Conservation (phyloP, 2,888 invertebrate genomes). For the Melieria omissa region DNA sequence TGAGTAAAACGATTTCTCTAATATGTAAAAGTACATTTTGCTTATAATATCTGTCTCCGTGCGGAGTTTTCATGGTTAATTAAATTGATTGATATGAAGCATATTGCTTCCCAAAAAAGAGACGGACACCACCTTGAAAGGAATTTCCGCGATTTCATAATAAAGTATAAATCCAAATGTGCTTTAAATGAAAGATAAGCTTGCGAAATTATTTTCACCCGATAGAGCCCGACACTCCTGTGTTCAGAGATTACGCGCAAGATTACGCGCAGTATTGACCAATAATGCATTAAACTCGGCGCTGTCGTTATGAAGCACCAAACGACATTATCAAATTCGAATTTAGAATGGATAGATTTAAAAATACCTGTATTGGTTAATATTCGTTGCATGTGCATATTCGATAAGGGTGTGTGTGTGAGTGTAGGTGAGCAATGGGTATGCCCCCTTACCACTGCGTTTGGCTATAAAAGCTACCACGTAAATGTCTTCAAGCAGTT, state of each 20-base stretch:
- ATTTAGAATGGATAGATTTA: background rate
- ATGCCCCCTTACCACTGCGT: conserved; percentile 7
- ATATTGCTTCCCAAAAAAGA: too few relatives aligned
- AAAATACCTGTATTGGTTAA: background rate
- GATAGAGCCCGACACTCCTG: background rate
- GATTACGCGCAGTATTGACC: background rate
- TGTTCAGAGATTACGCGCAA: conserved; percentile 1
- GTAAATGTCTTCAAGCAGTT: conserved; percentile 42
- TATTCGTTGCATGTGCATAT: background rate
- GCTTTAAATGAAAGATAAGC: background rate
- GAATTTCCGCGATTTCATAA: conserved; percentile 5
- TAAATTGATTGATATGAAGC: too few relatives aligned
- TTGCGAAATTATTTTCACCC: background rate
- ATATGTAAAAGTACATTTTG: too few relatives aligned
- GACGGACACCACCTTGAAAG: background rate
- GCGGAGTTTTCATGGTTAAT: too few relatives aligned
- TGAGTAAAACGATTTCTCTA: too few relatives aligned
- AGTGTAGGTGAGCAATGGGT: background rate
- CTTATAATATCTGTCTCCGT: too few relatives aligned
- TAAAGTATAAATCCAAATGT: background rate
- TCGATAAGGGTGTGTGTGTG: background rate
- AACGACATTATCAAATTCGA: conserved; percentile 2
- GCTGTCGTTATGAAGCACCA: background rate
- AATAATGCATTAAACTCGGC: background rate
- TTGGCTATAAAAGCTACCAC: conserved; percentile 51